Evolutionary conservation across 2,797 vertebrate genomes (phyloP).

Genomic region (Macroramphosus scolopax): DNA sequence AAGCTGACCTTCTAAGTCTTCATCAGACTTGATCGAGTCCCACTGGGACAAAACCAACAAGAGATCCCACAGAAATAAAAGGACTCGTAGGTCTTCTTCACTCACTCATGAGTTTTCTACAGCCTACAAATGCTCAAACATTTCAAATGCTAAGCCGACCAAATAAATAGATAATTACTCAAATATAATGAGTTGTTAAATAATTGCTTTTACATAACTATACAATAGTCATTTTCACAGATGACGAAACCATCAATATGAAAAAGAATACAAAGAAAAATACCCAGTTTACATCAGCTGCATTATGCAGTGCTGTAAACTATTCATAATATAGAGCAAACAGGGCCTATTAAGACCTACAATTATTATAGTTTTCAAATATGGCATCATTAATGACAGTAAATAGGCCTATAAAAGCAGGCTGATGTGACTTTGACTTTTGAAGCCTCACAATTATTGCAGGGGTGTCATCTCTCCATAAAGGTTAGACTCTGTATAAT

Average conservation of each 20-base stretch:
- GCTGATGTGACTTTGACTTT: slow-evolving; percentile 12
- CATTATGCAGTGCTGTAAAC: slow-evolving; percentile 26
- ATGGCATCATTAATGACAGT: slow-evolving; percentile 24
- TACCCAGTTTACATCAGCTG: slow-evolving; percentile 16
- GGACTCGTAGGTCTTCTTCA: slow-evolving; percentile 15
- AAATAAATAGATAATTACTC: too few species aligned
- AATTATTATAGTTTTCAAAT: too few species aligned
- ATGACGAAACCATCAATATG: slow-evolving; percentile 31
- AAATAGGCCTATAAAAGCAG: slow-evolving; percentile 24
- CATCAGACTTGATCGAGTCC: slow-evolving; percentile 27
- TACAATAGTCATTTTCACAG: too few species aligned
- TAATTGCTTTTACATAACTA: too few species aligned
- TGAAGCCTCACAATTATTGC: slow-evolving; percentile 10
- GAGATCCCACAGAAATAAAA: too few species aligned
- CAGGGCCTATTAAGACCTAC: slow-evolving; percentile 14
- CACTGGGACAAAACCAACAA: slow-evolving; percentile 39
- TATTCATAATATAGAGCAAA: too few species aligned
- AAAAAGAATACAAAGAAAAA: slow-evolving; percentile 7
- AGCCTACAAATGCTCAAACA: neutral
- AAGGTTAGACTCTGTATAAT: too few species aligned
- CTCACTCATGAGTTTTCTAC: too few species aligned
- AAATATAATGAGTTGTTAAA: too few species aligned
- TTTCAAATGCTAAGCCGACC: too few species aligned
- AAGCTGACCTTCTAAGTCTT: slow-evolving; percentile 42
- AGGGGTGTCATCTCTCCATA: neutral